Conservation (phyloP, 2,797 vertebrate genomes). For the Clarias fuscus region DNA sequence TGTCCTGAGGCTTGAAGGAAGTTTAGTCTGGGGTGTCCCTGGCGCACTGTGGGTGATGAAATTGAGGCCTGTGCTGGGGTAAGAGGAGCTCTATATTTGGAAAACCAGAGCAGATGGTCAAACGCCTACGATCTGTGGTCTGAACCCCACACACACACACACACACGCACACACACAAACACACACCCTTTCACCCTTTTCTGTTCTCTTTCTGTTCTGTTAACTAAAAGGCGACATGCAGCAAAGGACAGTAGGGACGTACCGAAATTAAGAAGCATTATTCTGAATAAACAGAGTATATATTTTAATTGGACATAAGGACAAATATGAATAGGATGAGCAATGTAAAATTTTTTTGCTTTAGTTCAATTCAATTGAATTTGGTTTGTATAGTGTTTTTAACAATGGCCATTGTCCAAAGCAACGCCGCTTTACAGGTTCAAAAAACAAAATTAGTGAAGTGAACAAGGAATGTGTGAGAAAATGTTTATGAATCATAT, state of each 20-base stretch:
- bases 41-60: constrained; percentile 69
- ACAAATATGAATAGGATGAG: neutral
- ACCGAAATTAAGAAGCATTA: neutral
- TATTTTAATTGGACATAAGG: too few relatives aligned
- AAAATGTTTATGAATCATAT: too few relatives aligned
- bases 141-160: constrained; percentile 42
- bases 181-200: constrained; percentile 44
- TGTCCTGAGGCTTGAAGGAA: constrained; percentile 55
- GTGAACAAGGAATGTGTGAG: too few relatives aligned
- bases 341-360: neutral
- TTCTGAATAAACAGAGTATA: neutral
- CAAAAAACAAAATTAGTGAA: too few relatives aligned
- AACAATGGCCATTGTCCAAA: too few relatives aligned
- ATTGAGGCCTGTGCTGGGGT: constrained; percentile 69
- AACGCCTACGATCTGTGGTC: constrained; percentile 68
- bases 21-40: constrained; percentile 69
- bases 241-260: neutral
- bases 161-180: constrained; percentile 44
- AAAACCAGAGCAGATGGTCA: constrained; percentile 73
- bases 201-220: constrained; percentile 2
- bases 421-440: too few relatives aligned
- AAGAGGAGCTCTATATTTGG: constrained; percentile 67
- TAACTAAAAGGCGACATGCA: constrained; percentile 3
- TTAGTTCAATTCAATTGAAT: too few relatives aligned
- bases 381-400: too few relatives aligned